Conservation (phyloP, 2,113 vertebrate species). For the Nesogale talazaci region DNA sequence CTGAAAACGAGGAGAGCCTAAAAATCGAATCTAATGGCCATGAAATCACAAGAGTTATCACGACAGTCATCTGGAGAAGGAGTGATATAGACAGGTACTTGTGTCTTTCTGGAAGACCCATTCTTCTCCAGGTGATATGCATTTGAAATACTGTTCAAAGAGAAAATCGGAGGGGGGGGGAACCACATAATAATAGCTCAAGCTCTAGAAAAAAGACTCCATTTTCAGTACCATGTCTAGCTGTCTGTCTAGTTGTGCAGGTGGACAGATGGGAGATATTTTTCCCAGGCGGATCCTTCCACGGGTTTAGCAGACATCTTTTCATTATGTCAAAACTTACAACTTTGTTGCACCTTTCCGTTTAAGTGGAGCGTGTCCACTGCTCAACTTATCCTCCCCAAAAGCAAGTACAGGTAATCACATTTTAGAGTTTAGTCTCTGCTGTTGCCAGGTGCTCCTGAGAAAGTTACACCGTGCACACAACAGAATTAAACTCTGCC, state of each 20-base stretch:
- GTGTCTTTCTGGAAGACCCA: background rate
- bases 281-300: too few species aligned
- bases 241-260: background rate
- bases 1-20: background rate
- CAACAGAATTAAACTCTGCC: too few species aligned
- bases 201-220: background rate
- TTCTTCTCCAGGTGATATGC: background rate
- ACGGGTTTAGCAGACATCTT: too few species aligned
- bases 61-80: background rate
- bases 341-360: too few species aligned
- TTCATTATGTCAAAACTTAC: too few species aligned
- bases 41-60: background rate
- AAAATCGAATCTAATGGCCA: background rate
- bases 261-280: too few species aligned
- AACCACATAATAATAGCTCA: background rate
- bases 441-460: too few species aligned
- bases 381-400: too few species aligned
- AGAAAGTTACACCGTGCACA: too few species aligned
- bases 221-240: background rate
- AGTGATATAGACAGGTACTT: background rate
- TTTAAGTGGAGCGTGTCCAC: too few species aligned
- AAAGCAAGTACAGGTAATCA: too few species aligned
- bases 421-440: too few species aligned
- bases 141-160: background rate
- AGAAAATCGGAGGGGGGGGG: background rate